phyloP scores from a whole-genome alignment of 1,140 invertebrate species.

The Megalopta genalis region DNA sequence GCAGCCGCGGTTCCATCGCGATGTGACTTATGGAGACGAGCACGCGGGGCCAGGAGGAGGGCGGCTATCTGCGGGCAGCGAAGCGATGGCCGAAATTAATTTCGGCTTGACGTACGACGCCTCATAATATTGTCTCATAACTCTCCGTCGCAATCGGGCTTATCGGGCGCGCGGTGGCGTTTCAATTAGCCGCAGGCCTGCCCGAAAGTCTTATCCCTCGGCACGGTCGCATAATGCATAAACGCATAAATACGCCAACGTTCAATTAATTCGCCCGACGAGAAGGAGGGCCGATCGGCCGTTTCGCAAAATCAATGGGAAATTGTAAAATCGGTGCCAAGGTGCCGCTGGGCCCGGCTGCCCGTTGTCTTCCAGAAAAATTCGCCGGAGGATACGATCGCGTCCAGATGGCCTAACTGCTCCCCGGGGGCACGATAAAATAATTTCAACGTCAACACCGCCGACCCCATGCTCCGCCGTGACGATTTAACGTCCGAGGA shows the following conservation, averaged over 20 bases:
- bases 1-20: slow-evolving; percentile 11
- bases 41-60: neutral
- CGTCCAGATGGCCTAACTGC: slow-evolving; percentile 25
- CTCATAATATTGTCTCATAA: slow-evolving; percentile 71
- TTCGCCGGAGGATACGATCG: fast-evolving
- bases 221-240: slow-evolving; percentile 59
- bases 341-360: too few relatives aligned
- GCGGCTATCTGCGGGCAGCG: slow-evolving; percentile 44
- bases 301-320: too few relatives aligned
- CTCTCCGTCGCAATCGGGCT: slow-evolving; percentile 65
- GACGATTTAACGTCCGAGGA: slow-evolving; percentile 10
- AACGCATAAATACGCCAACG: slow-evolving; percentile 61
- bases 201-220: slow-evolving; percentile 67
- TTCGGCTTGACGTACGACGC: slow-evolving; percentile 65
- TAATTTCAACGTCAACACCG: slow-evolving; percentile 28
- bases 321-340: too few relatives aligned
- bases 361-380: neutral
- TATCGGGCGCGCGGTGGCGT: slow-evolving; percentile 63
- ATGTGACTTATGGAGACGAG: slow-evolving; percentile 51
- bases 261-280: slow-evolving; percentile 58
- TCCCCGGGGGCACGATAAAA: slow-evolving; percentile 29
- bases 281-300: too few relatives aligned
- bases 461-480: too few relatives aligned
- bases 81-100: slow-evolving; percentile 64
- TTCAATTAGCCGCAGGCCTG: slow-evolving; percentile 63